These are phyloP conservation scores for Harpagoxenus sublaevis DNA, from an alignment of 2,888 invertebrate species.

Conservation along the genomic window DNA sequence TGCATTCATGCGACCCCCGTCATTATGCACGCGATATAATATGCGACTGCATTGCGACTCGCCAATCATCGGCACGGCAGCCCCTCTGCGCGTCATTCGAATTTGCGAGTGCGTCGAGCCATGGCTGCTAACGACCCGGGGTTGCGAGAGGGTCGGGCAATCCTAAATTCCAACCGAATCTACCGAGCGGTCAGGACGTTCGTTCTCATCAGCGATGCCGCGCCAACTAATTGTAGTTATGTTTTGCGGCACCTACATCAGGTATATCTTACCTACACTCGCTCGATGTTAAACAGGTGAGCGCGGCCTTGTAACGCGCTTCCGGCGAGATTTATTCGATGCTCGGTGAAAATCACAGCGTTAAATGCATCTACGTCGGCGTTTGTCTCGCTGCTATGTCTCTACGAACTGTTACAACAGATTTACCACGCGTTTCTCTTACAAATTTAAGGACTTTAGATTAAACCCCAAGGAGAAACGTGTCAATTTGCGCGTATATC, in stretches of 20 bases:
- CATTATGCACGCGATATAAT: conserved; percentile 81
- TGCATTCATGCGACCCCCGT: conserved; percentile 79
- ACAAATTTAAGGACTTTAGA: conserved; percentile 27
- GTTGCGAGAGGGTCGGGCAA: conserved; percentile 8
- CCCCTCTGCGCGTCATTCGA: conserved; percentile 71
- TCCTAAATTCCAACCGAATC: conserved; percentile 66
- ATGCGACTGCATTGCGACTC: conserved; percentile 76
- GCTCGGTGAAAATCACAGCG: conserved; percentile 43
- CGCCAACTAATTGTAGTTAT: conserved; percentile 64
- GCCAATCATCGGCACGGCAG: conserved; percentile 77
- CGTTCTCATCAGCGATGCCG: conserved; percentile 64
- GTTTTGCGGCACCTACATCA: conserved; percentile 19
- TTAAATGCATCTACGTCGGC: conserved; percentile 39
- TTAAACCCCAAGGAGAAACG: conserved; percentile 18
- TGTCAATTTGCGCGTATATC: not conserved
- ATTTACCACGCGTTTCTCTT: not conserved
- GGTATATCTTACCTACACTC: conserved; percentile 48
- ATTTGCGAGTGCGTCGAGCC: conserved; percentile 76
- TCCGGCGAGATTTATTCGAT: conserved; percentile 40
- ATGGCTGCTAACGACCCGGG: conserved; percentile 31
- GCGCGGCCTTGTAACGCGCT: conserved; percentile 41
- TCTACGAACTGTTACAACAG: not conserved
- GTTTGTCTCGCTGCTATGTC: not conserved
- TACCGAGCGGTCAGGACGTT: conserved; percentile 60
- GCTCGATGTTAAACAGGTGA: conserved; percentile 45